A percentile compares a stretch with the other conserved stretches of the same genome.
Conservation (phyloP, 2,797 vertebrate species). For the Micropoecilia bifurca region DNA sequence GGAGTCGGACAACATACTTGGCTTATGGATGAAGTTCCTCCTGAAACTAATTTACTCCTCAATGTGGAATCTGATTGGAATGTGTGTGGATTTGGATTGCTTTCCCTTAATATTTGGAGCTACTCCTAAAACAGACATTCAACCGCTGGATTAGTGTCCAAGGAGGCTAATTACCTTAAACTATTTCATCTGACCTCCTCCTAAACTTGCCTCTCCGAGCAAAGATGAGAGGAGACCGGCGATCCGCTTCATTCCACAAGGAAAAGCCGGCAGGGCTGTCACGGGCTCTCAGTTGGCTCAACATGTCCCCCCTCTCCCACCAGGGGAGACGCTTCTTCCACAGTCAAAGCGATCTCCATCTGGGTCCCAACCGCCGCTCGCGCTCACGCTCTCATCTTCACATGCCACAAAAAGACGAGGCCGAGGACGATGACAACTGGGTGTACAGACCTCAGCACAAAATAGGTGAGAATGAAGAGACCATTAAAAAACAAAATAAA, state of each 20-base stretch:
- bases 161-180: slow-evolving; percentile 14
- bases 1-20: slow-evolving; percentile 31
- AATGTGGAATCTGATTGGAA: slow-evolving; percentile 27
- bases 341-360: slow-evolving; percentile 89
- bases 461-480: slow-evolving; percentile 85
- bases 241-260: slow-evolving; percentile 84
- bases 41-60: slow-evolving; percentile 38
- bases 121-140: slow-evolving; percentile 10
- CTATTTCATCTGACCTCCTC: background rate
- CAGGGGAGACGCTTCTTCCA: slow-evolving; percentile 92
- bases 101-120: slow-evolving; percentile 31
- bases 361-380: slow-evolving; percentile 66
- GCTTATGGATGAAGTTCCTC: slow-evolving; percentile 24
- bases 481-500: background rate
- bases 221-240: slow-evolving; percentile 91
- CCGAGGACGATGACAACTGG: slow-evolving; percentile 84
- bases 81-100: slow-evolving; percentile 20
- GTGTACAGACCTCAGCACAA: slow-evolving; percentile 87
- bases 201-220: background rate
- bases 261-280: slow-evolving; percentile 86
- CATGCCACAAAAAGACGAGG: slow-evolving; percentile 63
- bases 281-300: slow-evolving; percentile 94
- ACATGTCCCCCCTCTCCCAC: slow-evolving; percentile 89
- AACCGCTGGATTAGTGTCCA: slow-evolving; percentile 18
- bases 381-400: slow-evolving; percentile 56